Conservation (phyloP, 2,888 invertebrate genomes). For the Ormyrus pomaceus region DNA sequence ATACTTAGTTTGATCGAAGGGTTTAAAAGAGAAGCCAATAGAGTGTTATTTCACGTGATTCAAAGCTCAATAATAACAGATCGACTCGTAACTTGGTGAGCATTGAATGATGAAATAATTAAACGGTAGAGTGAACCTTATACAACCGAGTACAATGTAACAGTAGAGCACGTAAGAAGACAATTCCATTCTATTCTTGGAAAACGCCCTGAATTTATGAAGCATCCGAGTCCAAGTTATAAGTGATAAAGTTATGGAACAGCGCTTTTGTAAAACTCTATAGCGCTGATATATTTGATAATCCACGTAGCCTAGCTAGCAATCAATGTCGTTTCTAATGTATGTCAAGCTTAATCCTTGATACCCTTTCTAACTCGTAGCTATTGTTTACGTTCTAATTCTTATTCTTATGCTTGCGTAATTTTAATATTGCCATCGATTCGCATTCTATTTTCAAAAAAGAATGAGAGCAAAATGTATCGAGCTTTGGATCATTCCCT, state of each 20-base stretch:
- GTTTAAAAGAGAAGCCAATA: background rate
- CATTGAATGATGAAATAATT: conserved; percentile 22
- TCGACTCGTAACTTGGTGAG: conserved; percentile 1
- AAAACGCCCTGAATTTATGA: conserved; percentile 13
- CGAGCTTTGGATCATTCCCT: too few species aligned
- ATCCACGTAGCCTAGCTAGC: conserved; percentile 9
- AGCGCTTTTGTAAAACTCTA: conserved; percentile 13
- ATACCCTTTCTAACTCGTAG: conserved; percentile 12
- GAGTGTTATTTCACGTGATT: background rate
- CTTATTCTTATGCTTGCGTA: too few species aligned
- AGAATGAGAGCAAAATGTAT: too few species aligned
- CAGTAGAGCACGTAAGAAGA: background rate
- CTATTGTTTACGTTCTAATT: conserved; percentile 16
- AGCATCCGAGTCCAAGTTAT: background rate
- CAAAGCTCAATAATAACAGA: conserved; percentile 6
- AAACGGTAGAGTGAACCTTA: conserved; percentile 17
- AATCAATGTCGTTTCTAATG: conserved; percentile 6
- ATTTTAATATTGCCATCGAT: too few species aligned
- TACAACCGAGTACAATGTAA: background rate
- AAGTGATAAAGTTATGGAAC: conserved; percentile 2
- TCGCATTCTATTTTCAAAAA: too few species aligned
- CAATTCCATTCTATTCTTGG: conserved; percentile 9
- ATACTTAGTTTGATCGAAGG: conserved; percentile 7
- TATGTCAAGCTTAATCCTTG: conserved; percentile 13
- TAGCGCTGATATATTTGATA: conserved; percentile 19